Conservation (phyloP, 2,797 vertebrate species). For the Coregonus ussuriensis region DNA sequence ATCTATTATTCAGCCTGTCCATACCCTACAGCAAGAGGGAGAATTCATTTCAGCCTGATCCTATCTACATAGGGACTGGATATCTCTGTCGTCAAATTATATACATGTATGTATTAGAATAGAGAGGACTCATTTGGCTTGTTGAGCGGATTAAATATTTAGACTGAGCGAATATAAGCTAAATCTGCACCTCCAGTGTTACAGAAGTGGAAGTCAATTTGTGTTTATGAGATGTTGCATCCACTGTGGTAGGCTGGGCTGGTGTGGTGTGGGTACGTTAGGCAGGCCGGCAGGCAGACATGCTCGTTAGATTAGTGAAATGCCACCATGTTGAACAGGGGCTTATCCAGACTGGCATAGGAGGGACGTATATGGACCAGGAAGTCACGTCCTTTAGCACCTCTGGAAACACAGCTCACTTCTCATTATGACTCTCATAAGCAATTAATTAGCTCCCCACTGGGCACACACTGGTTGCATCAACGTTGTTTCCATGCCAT, state of each 20-base stretch:
- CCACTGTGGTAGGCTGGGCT: slow-evolving; percentile 55
- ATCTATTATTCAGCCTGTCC: slow-evolving; percentile 63
- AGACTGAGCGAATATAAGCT: slow-evolving; percentile 69
- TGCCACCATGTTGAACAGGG: slow-evolving; percentile 62
- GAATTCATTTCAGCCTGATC: slow-evolving; percentile 61
- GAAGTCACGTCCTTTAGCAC: slow-evolving; percentile 60
- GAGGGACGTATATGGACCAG: slow-evolving; percentile 57
- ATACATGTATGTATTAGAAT: slow-evolving; percentile 63
- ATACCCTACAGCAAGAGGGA: slow-evolving; percentile 56
- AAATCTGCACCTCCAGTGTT: slow-evolving; percentile 72
- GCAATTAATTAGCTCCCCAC: slow-evolving; percentile 58
- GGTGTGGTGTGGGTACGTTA: slow-evolving; percentile 22
- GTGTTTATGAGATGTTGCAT: slow-evolving; percentile 68
- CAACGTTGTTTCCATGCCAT: too few relatives aligned
- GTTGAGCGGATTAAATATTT: slow-evolving; percentile 74
- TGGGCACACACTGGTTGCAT: too few relatives aligned
- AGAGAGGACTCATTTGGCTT: slow-evolving; percentile 68
- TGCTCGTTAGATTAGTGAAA: slow-evolving; percentile 66
- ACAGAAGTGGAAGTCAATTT: slow-evolving; percentile 72
- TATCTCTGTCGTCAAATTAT: slow-evolving; percentile 66
- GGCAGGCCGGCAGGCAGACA: slow-evolving; percentile 17
- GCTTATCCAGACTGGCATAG: slow-evolving; percentile 67
- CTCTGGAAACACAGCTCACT: slow-evolving; percentile 64
- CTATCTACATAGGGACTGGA: slow-evolving; percentile 57
- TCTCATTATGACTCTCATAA: slow-evolving; percentile 60